Evolutionary conservation across 2,797 vertebrate genomes (phyloP).

Genomic region (Anguilla anguilla): DNA sequence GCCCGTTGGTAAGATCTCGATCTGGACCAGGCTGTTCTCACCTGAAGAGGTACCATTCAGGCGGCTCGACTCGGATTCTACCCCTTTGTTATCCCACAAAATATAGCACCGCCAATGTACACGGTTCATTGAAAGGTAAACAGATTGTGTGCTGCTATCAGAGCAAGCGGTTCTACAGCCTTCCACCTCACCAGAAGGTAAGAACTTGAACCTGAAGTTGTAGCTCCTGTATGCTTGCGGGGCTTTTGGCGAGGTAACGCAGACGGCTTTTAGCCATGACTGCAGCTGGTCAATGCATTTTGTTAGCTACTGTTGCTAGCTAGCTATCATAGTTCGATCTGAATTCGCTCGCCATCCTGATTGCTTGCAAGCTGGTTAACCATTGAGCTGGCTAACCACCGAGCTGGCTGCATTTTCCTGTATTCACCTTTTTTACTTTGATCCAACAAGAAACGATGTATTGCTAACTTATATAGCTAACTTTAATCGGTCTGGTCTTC

Average conservation of each 20-base stretch:
- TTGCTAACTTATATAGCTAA: too few species aligned
- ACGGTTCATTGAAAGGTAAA: not conserved
- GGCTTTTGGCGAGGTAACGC: not conserved
- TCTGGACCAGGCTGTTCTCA: not conserved
- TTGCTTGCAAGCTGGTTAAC: too few species aligned
- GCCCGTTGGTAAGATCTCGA: not conserved
- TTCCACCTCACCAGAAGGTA: constrained; percentile 5
- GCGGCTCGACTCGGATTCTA: not conserved
- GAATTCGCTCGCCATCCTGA: too few species aligned
- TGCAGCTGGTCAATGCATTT: not conserved
- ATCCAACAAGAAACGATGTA: too few species aligned
- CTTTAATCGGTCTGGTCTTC: too few species aligned
- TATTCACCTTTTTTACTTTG: too few species aligned
- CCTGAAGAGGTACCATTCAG: not conserved
- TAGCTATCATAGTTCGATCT: too few species aligned
- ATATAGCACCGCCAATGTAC: not conserved
- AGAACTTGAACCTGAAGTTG: not conserved
- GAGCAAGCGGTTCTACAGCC: constrained; percentile 7
- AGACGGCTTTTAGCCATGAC: not conserved
- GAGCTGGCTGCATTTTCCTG: too few species aligned
- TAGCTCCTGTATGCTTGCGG: not conserved
- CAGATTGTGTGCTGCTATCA: not conserved
- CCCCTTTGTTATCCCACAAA: not conserved
- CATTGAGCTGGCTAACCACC: too few species aligned
- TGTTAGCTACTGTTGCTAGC: too few species aligned